Evolutionary conservation across 2,888 invertebrate genomes (phyloP), one percentile per base, ranked within the genome.

Genomic region (Hermodice carunculata): DNA sequence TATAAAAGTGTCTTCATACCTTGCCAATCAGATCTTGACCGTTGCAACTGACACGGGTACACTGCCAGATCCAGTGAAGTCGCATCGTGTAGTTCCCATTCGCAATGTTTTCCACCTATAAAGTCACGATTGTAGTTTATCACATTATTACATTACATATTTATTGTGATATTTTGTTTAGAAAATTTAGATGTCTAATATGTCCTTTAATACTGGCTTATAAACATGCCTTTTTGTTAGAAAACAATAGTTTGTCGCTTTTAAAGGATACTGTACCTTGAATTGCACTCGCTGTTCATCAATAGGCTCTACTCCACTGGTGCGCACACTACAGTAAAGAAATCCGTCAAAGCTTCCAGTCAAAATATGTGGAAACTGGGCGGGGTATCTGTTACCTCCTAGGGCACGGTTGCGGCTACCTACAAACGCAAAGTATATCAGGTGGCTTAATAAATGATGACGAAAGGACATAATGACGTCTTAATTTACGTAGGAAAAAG

Each of bases 261-360:
- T n/a, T n/a, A n/a, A n/a, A n/a, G n/a, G n/a, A 17, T 11, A 26
- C 8, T 19, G 11, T 64, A 77, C 78, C 63, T 58, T 56, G 44
- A 75, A 76, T 6, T 40, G 49, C 40, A 76, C 52, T 19, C 54
- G 62, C 56, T 71, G 67, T 60, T 78, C 77, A 52, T 73, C 69
- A 2, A 64, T 52, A 6, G 74, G 75, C 42, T 78, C 73, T 1
- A 65, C 66, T 19, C 64, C 67, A 14, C 68, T 57, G 28, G 64
- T 66, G 19, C 76, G 69, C n/a, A 46, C 40, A 6, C 51, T 64
- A 2, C 48, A 52, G 48, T 74, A 75, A 48, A 80, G 56, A 32
- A 71, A 73, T 1, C 76, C 76, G 66, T 80, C 78, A 28, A 66
- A 49, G 6, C 75, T 75, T 28, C 70, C 71, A 11, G 71, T 57